These are phyloP conservation scores for Hirudinaria manillensis DNA, from an alignment of 2,888 invertebrate genomes.

Conservation along the genomic window DNA sequence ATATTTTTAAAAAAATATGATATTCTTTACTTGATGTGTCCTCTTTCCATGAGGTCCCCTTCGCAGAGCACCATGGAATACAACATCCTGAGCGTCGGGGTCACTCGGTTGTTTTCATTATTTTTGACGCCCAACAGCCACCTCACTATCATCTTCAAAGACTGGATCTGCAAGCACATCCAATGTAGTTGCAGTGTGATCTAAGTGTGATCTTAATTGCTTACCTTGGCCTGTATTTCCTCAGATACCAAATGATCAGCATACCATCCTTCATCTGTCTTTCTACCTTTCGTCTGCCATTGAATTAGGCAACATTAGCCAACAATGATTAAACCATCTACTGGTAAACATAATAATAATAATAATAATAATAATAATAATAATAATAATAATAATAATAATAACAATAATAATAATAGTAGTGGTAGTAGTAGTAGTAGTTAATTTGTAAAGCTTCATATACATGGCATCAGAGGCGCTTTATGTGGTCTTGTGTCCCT, in stretches of 20 bases:
- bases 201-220: neutral
- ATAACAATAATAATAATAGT: too few relatives aligned
- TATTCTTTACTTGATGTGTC: conserved; percentile 54
- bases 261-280: conserved; percentile 67
- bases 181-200: neutral
- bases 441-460: too few relatives aligned
- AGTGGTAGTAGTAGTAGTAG: too few relatives aligned
- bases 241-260: conserved; percentile 77
- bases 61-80: conserved; percentile 87
- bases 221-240: conserved; percentile 72
- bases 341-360: too few relatives aligned
- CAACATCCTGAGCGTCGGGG: conserved; percentile 78
- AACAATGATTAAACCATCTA: too few relatives aligned
- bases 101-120: conserved; percentile 46
- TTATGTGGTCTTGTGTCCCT: too few relatives aligned
- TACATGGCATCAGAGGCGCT: too few relatives aligned
- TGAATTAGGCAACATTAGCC: neutral
- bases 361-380: too few relatives aligned
- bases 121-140: conserved; percentile 83
- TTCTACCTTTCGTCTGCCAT: conserved; percentile 27
- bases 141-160: conserved; percentile 89
- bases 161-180: conserved; percentile 62
- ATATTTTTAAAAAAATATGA: too few relatives aligned
- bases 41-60: conserved; percentile 69
- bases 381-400: too few relatives aligned